Evolutionary conservation across 2,888 invertebrate genomes (phyloP).

Genomic region (Creontiades dilutus): DNA sequence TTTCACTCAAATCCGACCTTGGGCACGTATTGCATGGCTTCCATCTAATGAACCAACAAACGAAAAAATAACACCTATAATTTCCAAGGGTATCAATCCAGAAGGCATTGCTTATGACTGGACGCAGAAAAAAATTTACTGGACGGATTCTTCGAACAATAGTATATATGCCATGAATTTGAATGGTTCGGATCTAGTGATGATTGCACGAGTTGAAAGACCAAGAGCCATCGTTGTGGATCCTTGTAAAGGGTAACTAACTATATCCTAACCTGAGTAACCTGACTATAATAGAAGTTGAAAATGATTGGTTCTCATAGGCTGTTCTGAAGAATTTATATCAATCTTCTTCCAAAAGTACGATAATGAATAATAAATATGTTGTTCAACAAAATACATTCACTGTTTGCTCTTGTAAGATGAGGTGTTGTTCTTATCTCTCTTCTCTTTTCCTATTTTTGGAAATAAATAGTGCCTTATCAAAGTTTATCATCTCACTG

Average conservation of each 20-base stretch:
- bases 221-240: slow-evolving; percentile 97
- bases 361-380: too few species aligned
- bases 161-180: slow-evolving; percentile 97
- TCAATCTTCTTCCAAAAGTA: too few species aligned
- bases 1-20: slow-evolving; percentile 95
- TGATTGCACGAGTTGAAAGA: slow-evolving; percentile 95
- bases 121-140: slow-evolving; percentile 98
- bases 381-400: too few species aligned
- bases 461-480: too few species aligned
- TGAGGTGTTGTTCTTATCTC: too few species aligned
- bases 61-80: slow-evolving; percentile 83
- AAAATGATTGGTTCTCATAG: too few species aligned
- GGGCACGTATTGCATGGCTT: slow-evolving; percentile 92
- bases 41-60: slow-evolving; percentile 85
- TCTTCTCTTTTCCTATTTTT: too few species aligned
- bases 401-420: too few species aligned
- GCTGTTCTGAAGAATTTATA: too few species aligned
- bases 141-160: slow-evolving; percentile 97
- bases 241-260: slow-evolving; percentile 90
- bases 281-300: neutral
- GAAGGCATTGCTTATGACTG: slow-evolving; percentile 98
- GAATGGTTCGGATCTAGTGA: slow-evolving; percentile 91
- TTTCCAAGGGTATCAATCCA: slow-evolving; percentile 91
- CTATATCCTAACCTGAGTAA: neutral
- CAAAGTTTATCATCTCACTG: too few species aligned